Base-by-base conservation (phyloP, 1,140 invertebrate genomes). In the Hycleus phaleratus region DNA sequence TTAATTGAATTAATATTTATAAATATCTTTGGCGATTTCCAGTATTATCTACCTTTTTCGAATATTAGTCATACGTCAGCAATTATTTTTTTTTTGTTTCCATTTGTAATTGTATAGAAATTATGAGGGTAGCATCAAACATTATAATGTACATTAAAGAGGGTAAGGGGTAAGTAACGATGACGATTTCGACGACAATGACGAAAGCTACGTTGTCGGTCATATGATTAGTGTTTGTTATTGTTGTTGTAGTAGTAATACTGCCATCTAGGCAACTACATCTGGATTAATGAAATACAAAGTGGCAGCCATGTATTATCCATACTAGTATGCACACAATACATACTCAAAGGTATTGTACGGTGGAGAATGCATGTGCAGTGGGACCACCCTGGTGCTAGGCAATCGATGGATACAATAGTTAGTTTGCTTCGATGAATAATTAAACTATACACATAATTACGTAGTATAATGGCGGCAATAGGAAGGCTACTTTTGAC, bases 291-390 rank as follows among this genome's bases (percentile, higher is more conserved):
- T 62, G 56, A 60, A 58, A 43, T 58, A 60, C 57, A 62, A 65
- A 65, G 54, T 49, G 53, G 50, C 59, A 46, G 60, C 54, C 60
- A 62, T 65, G 55, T 62, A 65, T 62, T 59, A 64, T 62, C 60
- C 58, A 65, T 49, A 39, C 47, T 10, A 58, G 26, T 32, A 3
- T 58, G 58, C 55, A 65, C 59, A 65, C 60, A 62, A 65, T 64
- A 64, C 62, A 61, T 59, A 50, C 60, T 62, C 62, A 62, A 54
- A 65, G 60, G 63, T 60, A 65, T 65, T 65, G 63, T 65, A 65
- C 51, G 58, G 49, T 60, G 58, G 46, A 65, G 60, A 65, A 62
- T 64, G 63, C 63, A 64, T 58, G 58, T 60, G 63, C 58, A 59
- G 51, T 53, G 58, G 58, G 63, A 65, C 60, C 59, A 62, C 63